A percentile compares a stretch with the other conserved stretches of the same genome.
These are phyloP conservation scores for Apamea epomidion DNA, from an alignment of 2,888 invertebrate species.

Conservation along the genomic window DNA sequence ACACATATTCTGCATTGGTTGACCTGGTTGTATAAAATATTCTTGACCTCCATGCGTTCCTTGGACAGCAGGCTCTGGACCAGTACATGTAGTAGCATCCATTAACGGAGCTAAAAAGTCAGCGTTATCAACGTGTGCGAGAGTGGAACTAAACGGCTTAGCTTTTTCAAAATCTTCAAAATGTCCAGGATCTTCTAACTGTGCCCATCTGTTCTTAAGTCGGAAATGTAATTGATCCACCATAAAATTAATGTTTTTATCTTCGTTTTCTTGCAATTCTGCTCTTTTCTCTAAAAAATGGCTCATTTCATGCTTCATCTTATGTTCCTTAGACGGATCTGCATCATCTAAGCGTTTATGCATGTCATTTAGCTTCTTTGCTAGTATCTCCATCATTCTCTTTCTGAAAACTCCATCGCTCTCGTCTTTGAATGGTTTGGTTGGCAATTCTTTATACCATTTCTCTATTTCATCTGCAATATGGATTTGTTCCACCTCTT, in stretches of 20 bases:
- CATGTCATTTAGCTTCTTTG: conserved; percentile 71
- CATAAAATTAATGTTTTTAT: conserved; percentile 72
- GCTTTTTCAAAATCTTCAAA: conserved; percentile 68
- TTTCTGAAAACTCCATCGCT: conserved; percentile 67
- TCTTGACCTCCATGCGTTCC: not conserved
- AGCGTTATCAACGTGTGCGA: conserved; percentile 54
- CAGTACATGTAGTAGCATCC: conserved; percentile 24
- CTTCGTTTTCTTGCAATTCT: conserved; percentile 63
- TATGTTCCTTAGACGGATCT: conserved; percentile 62
- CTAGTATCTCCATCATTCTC: conserved; percentile 69
- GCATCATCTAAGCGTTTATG: conserved; percentile 62
- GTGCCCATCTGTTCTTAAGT: conserved; percentile 65
- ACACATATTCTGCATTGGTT: conserved; percentile 8
- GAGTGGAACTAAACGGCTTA: conserved; percentile 64
- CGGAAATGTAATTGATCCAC: conserved; percentile 72
- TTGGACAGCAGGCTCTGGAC: not conserved
- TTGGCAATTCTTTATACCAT: conserved; percentile 76
- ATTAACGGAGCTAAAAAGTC: conserved; percentile 51
- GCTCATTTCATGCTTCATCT: conserved; percentile 71
- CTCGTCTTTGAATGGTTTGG: conserved; percentile 59
- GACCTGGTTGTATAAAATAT: conserved; percentile 34
- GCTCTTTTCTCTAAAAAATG: conserved; percentile 70
- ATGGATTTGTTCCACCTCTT: conserved; percentile 78
- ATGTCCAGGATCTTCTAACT: conserved; percentile 29
- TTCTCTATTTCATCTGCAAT: conserved; percentile 77